Conservation (phyloP, 2,113 vertebrate genomes). For the Oxygymnocypris stewartii region DNA sequence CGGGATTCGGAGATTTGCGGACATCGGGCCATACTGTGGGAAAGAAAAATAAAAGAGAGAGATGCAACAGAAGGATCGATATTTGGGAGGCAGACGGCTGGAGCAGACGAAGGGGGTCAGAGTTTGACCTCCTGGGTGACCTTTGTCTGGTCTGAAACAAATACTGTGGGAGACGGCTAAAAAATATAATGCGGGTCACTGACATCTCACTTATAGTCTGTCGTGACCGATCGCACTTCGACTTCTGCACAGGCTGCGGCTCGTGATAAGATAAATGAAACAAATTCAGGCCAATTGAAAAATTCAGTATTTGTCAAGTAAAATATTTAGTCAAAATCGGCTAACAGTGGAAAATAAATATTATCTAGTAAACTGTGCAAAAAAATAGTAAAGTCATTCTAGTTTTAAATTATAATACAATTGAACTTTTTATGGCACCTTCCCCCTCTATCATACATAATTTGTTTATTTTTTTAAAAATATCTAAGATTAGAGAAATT, state of each 20-base stretch:
- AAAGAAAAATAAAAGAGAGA: constrained; percentile 29
- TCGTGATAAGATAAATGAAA: neutral
- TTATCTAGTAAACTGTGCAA: neutral
- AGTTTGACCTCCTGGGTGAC: constrained; percentile 39
- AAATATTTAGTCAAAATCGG: neutral
- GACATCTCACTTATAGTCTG: neutral
- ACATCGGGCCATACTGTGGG: constrained; percentile 4
- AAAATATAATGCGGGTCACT: constrained; percentile 6
- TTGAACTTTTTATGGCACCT: neutral
- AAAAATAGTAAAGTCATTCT: neutral
- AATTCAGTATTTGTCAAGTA: neutral
- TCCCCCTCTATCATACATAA: no score
- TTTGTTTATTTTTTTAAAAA: neutral
- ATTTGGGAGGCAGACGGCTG: constrained; percentile 4
- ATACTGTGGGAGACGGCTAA: neutral
- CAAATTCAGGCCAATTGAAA: neutral
- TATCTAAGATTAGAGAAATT: neutral
- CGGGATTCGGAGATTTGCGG: neutral
- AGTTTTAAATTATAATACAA: neutral
- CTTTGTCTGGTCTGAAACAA: constrained; percentile 34
- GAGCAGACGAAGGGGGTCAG: constrained; percentile 25
- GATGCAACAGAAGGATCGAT: constrained; percentile 49
- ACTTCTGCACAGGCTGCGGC: neutral
- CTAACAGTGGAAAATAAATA: no score
- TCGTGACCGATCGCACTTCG: neutral